Evolutionary conservation across 2,797 vertebrate genomes (phyloP), one percentile per base, ranked within the genome.

Genomic region (Acanthis flammea): DNA sequence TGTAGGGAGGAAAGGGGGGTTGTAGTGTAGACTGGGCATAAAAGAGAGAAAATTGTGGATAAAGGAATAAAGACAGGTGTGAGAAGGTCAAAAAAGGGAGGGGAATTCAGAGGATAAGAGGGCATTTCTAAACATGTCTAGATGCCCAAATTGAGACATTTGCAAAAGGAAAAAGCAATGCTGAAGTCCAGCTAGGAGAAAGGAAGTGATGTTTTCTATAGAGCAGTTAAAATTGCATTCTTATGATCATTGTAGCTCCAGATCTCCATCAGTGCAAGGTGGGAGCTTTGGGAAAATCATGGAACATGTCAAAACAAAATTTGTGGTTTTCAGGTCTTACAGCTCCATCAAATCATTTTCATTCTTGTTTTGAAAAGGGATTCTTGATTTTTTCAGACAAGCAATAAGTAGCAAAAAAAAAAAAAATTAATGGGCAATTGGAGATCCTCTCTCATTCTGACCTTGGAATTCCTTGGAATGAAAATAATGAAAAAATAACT

Each of bases 101-200:
- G 23, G 15, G 31, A 18, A 74, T 18, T 66, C 39, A 58, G 7
- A 17, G 8, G 7, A 7, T 37, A 27, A 57, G 24, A 50, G 2
- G 48, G 8, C 0, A 0, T 66, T 86, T 51, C 37, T 58, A n/a
- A 51, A 66, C 14, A 6, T 7, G 23, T 4, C n/a, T 51, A 24
- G 41, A 13, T 28, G 8, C 28, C 19, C 19, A n/a, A 60, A 51
- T 4, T 24, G 19, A 42, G 16, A 19, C 1, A 15, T 47, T 73
- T 83, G 7, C 15, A 73, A 70, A 33, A 19, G 6, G 17, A 65
- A 86, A 72, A 90, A 73, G 30, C 60, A 19, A 21, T 19, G 2
- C 6, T 31, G 12, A 74, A 48, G 22, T 35, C 14, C 37, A 61
- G 0, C 18, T 33, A 25, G 60, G 18, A 67, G 28, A 80, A 79